These are phyloP conservation scores for Corythornis cristatus DNA, from an alignment of 2,113 vertebrate genomes.

Conservation along the genomic window DNA sequence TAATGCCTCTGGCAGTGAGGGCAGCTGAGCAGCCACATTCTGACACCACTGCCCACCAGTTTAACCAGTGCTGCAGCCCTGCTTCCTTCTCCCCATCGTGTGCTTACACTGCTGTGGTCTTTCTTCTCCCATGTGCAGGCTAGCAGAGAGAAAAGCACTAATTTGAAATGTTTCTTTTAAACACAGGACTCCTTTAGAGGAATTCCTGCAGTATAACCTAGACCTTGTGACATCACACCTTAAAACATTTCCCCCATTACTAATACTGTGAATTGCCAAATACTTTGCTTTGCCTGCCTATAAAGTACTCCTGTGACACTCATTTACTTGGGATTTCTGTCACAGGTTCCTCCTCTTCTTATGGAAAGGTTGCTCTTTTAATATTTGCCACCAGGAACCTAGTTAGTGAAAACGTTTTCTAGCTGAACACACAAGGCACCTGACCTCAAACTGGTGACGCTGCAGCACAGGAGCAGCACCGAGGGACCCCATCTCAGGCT, in stretches of 20 bases:
- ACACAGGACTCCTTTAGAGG: background rate
- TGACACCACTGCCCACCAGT: fast-evolving
- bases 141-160: background rate
- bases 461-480: background rate
- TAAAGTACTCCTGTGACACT: background rate
- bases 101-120: background rate
- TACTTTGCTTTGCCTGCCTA: background rate
- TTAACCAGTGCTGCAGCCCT: background rate
- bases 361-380: background rate
- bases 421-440: background rate
- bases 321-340: background rate
- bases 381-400: background rate
- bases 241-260: background rate
- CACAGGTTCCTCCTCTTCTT: background rate
- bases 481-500: background rate
- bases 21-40: background rate
- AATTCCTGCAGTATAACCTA: background rate
- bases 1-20: background rate
- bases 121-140: background rate
- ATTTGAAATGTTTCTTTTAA: background rate
- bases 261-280: background rate
- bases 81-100: background rate
- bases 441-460: background rate
- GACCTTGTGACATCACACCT: background rate
- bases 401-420: background rate